Evolutionary conservation across 1,140 invertebrate species (phyloP), one percentile per base, ranked within the genome.

Genomic region (Caerostris darwini): DNA sequence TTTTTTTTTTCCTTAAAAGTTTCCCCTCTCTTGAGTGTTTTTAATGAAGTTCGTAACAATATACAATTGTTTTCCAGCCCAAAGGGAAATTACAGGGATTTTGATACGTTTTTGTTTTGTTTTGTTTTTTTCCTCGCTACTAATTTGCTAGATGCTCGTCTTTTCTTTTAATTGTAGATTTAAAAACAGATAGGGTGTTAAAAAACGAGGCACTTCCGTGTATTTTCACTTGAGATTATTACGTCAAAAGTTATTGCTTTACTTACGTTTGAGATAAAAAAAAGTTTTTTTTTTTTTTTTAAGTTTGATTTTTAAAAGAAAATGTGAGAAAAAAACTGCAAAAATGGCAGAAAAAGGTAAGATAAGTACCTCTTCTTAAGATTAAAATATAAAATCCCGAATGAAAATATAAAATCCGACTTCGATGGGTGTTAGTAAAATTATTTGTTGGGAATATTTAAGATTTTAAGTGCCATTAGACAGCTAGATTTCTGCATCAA

Each of bases 31-130:
- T 82, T 83, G 17, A 57, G 82, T 77, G 34, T 12, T 83, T 83
- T 83, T 83, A 83, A 83, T 83, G 54, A 83, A 83, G 82, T 58
- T 56, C 17, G 82, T 56, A 58, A 83, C 82, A 83, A 83, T 83
- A 56, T 19, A 14, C 54, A 19, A 83, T 83, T 83, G 54, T 83
- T 56, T 58, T 57, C 14, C 0, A 19, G 54, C 53, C 56, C 54
- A 83, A 56, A 83, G 56, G 56, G 56, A 83, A 77, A 77, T 56
- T 56, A 83, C 54, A 19, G 57, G 17, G 82, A 57, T 57, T 57
- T 58, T 56, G 82, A 58, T 83, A 83, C 54, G 12, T 17, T 83
- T 83, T n/a, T 34, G 0, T 3, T 14, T 83, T 83, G 0, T 19
- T 34, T 34, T 34, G 0, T 34, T 34, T 34, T 34, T 34, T 83